Base-by-base conservation (phyloP, 2,797 vertebrate species). In the Odontamblyopus rebecca region DNA sequence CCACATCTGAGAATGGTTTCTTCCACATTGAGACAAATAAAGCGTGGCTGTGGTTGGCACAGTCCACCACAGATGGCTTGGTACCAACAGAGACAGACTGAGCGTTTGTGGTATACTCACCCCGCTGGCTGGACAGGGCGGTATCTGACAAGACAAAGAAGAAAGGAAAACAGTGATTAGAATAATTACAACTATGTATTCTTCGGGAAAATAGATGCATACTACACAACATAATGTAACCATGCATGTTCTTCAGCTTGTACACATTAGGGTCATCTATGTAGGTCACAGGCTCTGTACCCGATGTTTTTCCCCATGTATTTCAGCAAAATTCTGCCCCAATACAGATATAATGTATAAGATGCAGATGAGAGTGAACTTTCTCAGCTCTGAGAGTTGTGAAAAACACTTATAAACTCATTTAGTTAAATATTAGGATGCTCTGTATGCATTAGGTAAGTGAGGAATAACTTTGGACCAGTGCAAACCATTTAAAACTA, bases 51-150 rank as follows among this genome's bases (percentile, higher is more conserved):
- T 27, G 26, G 69, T 59, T 78, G 78, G 70, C 67, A 26, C 59
- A 73, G 79, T 74, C 72, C 71, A 51, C 11, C 63, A 62, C 80
- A 81, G 80, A 78, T 78, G 77, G 78, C 75, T 83, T 18, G 61
- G 62, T 86, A 79, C 71, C 74, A 82, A 61, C 51, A 73, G 54
- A 75, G 79, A 35, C 73, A 75, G 77, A 41, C n/a, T 11, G 74
- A 80, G 82, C 4, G 35, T 66, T 73, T 57, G 81, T 66, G 19
- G 81, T 80, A 8, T 60, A 89, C 91, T 91, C 77, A 92, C 91
- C 90, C 80, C 78, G 87, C 71, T 88, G 83, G 26, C 83, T 89
- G 68, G 89, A 91, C 83, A 93, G 88, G 88, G 85, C 82, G 73
- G 91, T 91, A 73, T 91, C 93, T 93, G 86, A 75, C 78, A 76